Base-by-base conservation (phyloP, 2,113 vertebrate genomes). In the Mormyrus iriodes region DNA sequence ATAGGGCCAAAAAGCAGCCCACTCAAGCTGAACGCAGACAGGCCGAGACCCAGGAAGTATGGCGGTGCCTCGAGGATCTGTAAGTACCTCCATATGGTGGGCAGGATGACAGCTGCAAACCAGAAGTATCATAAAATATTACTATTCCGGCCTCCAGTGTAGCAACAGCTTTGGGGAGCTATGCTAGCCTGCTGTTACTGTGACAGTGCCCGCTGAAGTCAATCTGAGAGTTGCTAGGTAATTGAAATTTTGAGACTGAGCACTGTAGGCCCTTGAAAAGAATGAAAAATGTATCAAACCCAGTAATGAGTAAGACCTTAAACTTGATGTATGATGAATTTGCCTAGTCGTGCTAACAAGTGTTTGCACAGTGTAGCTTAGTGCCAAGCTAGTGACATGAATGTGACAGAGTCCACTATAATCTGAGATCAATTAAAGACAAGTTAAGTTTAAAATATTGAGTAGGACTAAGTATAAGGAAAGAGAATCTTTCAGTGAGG, bases 51-150 rank as follows among this genome's bases (percentile, higher is more conserved):
- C 91, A 97, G 92, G 90, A 96, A 97, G 91, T 97, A 97, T 0
- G 96, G 94, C 0, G 94, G 91, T 0, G 96, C 96, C 2, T 94
- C 90, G 5, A 97, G 92, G 3, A 93, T 96, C 92, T 97, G 96
- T 91, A 97, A 90, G 89, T 96, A 97, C 44, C 88, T 93, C 96
- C 97, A 97, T 93, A 97, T 95, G 2, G 97, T 97, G 17, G 97
- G 97, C 55, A 97, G 92, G 90, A 97, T 97, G 87, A 97, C 97
- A 89, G 97, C 97, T 97, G 91, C 31, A 46, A 53, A 90, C 52
- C 83, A 3, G 90, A 0, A 91, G 49, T 51, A 46, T 35, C 24
- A 10, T 61, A 19, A 58, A 12, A 44, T 42, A 2, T 53, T 48
- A 48, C 8, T 46, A 39, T 84, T 46, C 44, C 39, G 3, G 44